Conservation (phyloP, 2,888 invertebrate species). For the Tetanocera ferruginea region DNA sequence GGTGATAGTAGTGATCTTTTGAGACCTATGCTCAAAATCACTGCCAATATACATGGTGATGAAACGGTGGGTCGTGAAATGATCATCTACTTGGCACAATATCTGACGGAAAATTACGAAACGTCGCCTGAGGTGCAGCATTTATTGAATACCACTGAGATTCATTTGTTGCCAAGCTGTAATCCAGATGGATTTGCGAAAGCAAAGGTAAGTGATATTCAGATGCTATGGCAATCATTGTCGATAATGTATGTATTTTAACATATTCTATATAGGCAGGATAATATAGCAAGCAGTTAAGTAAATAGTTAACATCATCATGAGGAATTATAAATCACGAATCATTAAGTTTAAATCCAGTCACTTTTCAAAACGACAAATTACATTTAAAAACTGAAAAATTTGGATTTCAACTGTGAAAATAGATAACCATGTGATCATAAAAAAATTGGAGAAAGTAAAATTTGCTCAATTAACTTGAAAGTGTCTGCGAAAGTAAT, state of each 20-base stretch:
- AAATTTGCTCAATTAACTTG: too few species aligned
- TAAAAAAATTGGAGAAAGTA: too few species aligned
- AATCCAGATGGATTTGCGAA: slow-evolving; percentile 96
- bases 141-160: slow-evolving; percentile 81
- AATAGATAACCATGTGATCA: too few species aligned
- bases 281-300: too few species aligned
- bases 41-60: slow-evolving; percentile 96
- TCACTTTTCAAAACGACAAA: too few species aligned
- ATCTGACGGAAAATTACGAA: slow-evolving; percentile 82
- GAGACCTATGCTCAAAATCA: slow-evolving; percentile 92
- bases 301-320: too few species aligned
- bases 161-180: slow-evolving; percentile 95
- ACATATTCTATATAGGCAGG: too few species aligned
- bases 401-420: background rate
- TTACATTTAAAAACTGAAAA: background rate
- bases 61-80: slow-evolving; percentile 90
- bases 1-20: slow-evolving; percentile 63
- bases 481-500: too few species aligned
- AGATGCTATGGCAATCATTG: too few species aligned
- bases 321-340: too few species aligned
- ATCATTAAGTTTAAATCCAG: too few species aligned
- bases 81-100: slow-evolving; percentile 84
- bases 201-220: slow-evolving; percentile 74
- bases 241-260: too few species aligned
- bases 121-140: slow-evolving; percentile 76